These are phyloP conservation scores for Myotis lucifugus DNA, from an alignment of 2,113 vertebrate species.

Conservation along the genomic window DNA sequence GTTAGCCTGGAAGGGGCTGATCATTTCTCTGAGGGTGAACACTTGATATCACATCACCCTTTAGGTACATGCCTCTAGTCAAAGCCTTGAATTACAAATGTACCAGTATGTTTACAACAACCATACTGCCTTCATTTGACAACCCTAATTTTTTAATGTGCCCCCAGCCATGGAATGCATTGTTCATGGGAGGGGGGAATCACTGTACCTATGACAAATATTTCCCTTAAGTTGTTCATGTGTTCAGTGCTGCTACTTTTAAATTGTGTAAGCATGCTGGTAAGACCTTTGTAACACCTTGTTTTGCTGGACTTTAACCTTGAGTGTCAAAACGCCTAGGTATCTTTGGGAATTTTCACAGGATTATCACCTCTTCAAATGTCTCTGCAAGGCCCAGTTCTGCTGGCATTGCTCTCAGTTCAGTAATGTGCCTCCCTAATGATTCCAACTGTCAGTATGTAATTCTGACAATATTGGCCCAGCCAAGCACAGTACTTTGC, in stretches of 20 bases:
- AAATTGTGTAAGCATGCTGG: conserved; percentile 47
- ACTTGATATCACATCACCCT: background rate
- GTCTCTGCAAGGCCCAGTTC: conserved; percentile 47
- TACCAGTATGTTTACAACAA: background rate
- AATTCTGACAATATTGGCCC: conserved; percentile 9
- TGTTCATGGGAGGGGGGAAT: background rate
- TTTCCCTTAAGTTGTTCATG: conserved; percentile 40
- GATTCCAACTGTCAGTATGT: conserved; percentile 46
- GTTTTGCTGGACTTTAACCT: conserved; percentile 63
- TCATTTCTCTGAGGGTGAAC: conserved; percentile 25
- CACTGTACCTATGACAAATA: background rate
- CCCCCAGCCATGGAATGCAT: background rate
- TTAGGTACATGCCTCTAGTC: background rate
- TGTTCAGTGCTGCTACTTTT: conserved; percentile 31
- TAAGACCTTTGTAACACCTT: conserved; percentile 64
- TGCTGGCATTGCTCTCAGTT: conserved; percentile 49
- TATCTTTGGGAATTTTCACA: conserved; percentile 64
- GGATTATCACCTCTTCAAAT: conserved; percentile 65
- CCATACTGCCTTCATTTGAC: background rate
- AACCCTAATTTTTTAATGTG: background rate
- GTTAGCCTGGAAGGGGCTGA: background rate
- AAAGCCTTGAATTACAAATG: conserved; percentile 17
- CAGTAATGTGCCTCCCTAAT: conserved; percentile 34
- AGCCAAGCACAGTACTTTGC: conserved; percentile 12
- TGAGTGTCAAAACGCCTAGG: conserved; percentile 56